Evolutionary conservation across 2,888 invertebrate species (phyloP), one percentile per base, ranked within the genome.

Genomic region (Palloptera scutellata): DNA sequence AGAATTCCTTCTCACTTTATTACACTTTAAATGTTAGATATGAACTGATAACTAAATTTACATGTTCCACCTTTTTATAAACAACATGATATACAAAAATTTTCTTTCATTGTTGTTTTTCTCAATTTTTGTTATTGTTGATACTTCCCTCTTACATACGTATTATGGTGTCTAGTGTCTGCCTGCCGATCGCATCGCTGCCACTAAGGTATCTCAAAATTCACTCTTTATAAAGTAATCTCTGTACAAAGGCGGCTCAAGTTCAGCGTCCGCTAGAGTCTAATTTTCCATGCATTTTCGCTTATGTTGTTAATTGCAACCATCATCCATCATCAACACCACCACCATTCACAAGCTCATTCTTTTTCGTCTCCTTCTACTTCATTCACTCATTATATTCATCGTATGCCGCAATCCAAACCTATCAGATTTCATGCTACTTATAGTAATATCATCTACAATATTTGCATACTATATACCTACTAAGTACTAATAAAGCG

Each of bases 211-310:
- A 30, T 30, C 30, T 30, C 30, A 30, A 30, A 30, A 30, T 30
- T 30, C 30, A 30, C 30, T 30, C 30, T 30, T 30, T 30, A 30
- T 6, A 30, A 30, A 4, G 30, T 30, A 6, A 6, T 30, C 2
- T 30, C 30, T 4, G 30, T 30, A 30, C 30, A 6, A 42, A 51
- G 53, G 43, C 65, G 53, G 60, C 65, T 19, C 60, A 54, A 59
- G 70, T 72, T 72, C 72, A 72, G 68, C 68, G 72, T 59, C 67
- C 69, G 70, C 64, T 17, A 54, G n/a, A 15, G 42, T 15, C 40
- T 53, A 59, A 20, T 61, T 67, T 53, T 30, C 53, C 48, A 64
- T 51, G 48, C 43, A 59, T 11, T 58, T 64, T 59, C 30, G 30
- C 30, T 55, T 55, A n/a, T 40, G 66, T 55, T 45, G 41, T 61